Percentiles rank a stretch among this genome's conserved stretches.
phyloP scores from a whole-genome alignment of 2,113 vertebrate species.

The Oenanthe melanoleuca region DNA sequence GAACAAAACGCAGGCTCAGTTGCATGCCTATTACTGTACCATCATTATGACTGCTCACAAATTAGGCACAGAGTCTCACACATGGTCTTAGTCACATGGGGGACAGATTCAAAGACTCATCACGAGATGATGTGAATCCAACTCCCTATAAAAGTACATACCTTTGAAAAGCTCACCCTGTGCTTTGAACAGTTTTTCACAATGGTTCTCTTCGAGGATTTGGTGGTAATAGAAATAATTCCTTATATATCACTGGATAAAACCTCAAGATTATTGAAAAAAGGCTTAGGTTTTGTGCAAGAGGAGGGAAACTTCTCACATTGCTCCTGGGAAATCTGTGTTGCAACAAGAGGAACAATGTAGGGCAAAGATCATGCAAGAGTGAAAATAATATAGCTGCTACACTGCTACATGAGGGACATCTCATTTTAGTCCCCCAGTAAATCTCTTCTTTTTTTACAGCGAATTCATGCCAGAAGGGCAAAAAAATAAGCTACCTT shows the following conservation, averaged over 20 bases:
- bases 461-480: neutral
- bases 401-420: neutral
- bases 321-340: neutral
- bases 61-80: slow-evolving; percentile 46
- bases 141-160: slow-evolving; percentile 25
- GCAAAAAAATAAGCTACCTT: neutral
- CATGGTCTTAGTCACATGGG: slow-evolving; percentile 19
- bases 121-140: slow-evolving; percentile 17
- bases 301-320: neutral
- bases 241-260: neutral
- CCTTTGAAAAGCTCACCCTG: slow-evolving; percentile 46
- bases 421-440: neutral
- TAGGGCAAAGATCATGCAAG: neutral
- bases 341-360: neutral
- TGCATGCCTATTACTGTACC: slow-evolving; percentile 54
- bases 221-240: slow-evolving; percentile 1
- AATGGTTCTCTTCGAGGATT: slow-evolving; percentile 25
- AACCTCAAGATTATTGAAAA: slow-evolving; percentile 28
- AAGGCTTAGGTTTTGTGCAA: neutral
- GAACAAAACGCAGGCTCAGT: slow-evolving; percentile 52
- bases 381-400: neutral
- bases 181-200: slow-evolving; percentile 41
- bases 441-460: neutral
- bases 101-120: slow-evolving; percentile 43
- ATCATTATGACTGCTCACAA: slow-evolving; percentile 59